Percentiles rank a stretch among this genome's conserved stretches.
Conservation (phyloP, 1,140 invertebrate species). For the Thalassaphorura encarpata region DNA sequence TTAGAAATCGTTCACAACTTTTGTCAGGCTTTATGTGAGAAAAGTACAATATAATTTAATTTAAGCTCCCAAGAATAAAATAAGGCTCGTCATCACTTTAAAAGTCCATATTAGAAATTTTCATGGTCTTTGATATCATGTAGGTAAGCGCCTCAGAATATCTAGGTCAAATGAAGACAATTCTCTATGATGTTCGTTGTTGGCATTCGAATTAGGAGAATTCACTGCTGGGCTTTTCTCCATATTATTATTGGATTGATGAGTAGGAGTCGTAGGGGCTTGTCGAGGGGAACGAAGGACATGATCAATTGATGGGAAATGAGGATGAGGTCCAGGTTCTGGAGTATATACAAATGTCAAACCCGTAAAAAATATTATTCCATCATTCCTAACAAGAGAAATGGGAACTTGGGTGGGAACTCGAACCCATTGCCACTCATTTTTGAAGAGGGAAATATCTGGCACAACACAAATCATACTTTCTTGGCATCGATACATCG, state of each 20-base stretch:
- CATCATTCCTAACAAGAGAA: constrained; percentile 53
- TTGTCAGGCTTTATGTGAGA: no score
- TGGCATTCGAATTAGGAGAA: no score
- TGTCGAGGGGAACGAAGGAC: constrained; percentile 21
- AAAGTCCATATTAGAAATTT: no score
- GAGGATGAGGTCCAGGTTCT: constrained; percentile 26
- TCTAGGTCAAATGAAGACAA: no score
- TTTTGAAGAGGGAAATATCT: constrained; percentile 50
- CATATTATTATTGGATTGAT: neutral
- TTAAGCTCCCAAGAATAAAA: no score
- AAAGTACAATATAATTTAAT: no score
- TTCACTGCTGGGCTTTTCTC: no score
- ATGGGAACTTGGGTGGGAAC: constrained; percentile 54
- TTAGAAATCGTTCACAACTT: no score
- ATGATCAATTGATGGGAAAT: constrained; percentile 17
- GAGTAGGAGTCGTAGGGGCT: neutral
- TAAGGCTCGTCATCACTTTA: no score
- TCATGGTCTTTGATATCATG: no score
- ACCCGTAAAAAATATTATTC: constrained; percentile 55
- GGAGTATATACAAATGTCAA: constrained; percentile 44
- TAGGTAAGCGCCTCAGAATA: no score
- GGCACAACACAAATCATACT: constrained; percentile 53
- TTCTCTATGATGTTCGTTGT: no score
- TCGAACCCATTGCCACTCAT: constrained; percentile 49
- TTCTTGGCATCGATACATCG: constrained; percentile 53